These are phyloP conservation scores for Bufotes viridis DNA, from an alignment of 2,797 vertebrate species.

Conservation along the genomic window DNA sequence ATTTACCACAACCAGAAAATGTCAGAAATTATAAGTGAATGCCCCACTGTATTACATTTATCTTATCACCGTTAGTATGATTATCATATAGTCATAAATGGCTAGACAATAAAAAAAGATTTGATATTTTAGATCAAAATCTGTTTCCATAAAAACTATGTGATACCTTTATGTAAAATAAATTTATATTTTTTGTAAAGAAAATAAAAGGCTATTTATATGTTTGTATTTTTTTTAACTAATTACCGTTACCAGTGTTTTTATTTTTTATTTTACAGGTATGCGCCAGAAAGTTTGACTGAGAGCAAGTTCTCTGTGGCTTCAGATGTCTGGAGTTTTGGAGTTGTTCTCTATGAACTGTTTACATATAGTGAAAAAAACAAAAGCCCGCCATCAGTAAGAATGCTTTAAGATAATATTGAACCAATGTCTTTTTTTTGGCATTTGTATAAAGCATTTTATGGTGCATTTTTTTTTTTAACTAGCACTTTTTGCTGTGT, in stretches of 20 bases:
- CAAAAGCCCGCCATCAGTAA: constrained; percentile 94
- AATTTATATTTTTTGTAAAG: no score
- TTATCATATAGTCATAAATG: neutral
- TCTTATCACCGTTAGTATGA: no score
- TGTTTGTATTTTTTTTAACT: neutral
- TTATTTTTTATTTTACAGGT: constrained; percentile 76
- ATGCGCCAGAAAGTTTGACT: constrained; percentile 94
- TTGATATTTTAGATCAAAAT: no score
- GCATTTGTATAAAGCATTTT: no score
- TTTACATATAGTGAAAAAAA: constrained; percentile 95
- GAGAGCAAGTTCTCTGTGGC: constrained; percentile 97
- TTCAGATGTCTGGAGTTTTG: constrained; percentile 97
- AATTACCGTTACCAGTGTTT: neutral
- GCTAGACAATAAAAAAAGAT: neutral
- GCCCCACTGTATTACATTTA: no score
- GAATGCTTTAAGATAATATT: constrained; percentile 47
- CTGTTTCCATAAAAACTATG: neutral
- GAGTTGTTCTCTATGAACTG: constrained; percentile 95
- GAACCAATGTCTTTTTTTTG: neutral
- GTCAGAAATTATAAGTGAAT: no score
- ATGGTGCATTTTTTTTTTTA: no score
- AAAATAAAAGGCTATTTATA: no score
- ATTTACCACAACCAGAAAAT: no score
- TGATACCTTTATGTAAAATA: no score
- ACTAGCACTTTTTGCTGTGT: no score